phyloP scores from a whole-genome alignment of 2,888 invertebrate species.

The Diarsia brunnea region DNA sequence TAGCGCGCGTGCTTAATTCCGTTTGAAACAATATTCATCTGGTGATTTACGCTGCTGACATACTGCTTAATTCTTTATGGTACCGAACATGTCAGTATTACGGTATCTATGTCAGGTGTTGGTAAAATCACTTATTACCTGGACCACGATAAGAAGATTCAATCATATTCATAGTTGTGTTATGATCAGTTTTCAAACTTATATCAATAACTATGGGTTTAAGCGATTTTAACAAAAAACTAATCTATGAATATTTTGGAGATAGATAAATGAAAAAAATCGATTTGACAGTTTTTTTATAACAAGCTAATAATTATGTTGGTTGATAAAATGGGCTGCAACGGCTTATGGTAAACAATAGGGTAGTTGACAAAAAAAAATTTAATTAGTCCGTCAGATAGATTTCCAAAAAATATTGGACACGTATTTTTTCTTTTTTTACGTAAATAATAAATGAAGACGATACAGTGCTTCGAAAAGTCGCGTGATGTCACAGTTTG shows the following conservation, averaged over 20 bases:
- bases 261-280: too few relatives aligned
- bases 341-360: neutral
- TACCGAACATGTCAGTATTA: neutral
- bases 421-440: too few relatives aligned
- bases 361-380: too few relatives aligned
- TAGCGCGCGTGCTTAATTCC: slow-evolving; percentile 88
- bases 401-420: too few relatives aligned
- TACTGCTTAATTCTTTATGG: slow-evolving; percentile 60
- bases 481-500: too few relatives aligned
- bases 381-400: too few relatives aligned
- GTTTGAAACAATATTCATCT: slow-evolving; percentile 91
- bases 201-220: too few relatives aligned
- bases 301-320: neutral
- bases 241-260: too few relatives aligned
- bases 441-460: too few relatives aligned
- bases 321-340: neutral
- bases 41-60: slow-evolving; percentile 82
- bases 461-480: too few relatives aligned
- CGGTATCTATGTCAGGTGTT: neutral
- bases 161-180: neutral
- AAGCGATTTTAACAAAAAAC: neutral
- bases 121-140: neutral
- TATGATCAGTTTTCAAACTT: neutral
- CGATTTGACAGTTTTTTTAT: too few relatives aligned
- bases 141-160: neutral